These are phyloP conservation scores for Melanostoma mellinum DNA, from an alignment of 2,888 invertebrate species.

Conservation along the genomic window DNA sequence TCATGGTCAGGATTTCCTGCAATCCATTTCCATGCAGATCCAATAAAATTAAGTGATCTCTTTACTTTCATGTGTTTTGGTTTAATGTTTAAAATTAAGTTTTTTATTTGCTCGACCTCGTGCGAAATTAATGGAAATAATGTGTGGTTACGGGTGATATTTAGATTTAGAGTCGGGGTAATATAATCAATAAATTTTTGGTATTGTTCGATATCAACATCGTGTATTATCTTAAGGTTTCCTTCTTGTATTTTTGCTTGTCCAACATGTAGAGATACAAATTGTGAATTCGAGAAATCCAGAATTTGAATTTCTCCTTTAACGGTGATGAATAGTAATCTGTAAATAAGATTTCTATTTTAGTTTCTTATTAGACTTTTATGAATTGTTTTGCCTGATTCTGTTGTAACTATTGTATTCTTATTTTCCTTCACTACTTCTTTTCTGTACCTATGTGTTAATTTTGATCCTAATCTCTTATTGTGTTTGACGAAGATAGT, in stretches of 20 bases:
- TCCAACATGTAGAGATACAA: no score
- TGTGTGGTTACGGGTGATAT: constrained; percentile 9
- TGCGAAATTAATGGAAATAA: constrained; percentile 16
- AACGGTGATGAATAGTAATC: not conserved
- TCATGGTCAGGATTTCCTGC: constrained; percentile 21
- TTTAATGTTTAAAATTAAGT: not conserved
- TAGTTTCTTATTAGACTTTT: constrained; percentile 62
- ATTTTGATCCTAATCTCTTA: constrained; percentile 41
- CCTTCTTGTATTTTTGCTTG: no score
- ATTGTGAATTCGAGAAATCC: constrained; percentile 44
- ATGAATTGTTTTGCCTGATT: constrained; percentile 43
- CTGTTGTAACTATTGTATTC: constrained; percentile 33
- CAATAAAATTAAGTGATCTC: constrained; percentile 38
- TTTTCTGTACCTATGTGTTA: constrained; percentile 27
- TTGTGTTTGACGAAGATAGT: constrained; percentile 34
- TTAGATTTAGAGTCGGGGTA: not conserved
- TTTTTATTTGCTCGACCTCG: constrained; percentile 20
- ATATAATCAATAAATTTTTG: not conserved
- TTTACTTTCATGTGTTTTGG: no score
- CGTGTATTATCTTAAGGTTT: constrained; percentile 55
- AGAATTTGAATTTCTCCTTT: constrained; percentile 42
- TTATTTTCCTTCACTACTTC: constrained; percentile 46
- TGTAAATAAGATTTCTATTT: constrained; percentile 4
- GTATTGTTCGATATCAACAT: constrained; percentile 43
- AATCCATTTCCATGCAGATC: constrained; percentile 17